A percentile compares a stretch with the other conserved stretches of the same genome.
phyloP scores from a whole-genome alignment of 2,888 invertebrate species.

The Schizaphis graminum region DNA sequence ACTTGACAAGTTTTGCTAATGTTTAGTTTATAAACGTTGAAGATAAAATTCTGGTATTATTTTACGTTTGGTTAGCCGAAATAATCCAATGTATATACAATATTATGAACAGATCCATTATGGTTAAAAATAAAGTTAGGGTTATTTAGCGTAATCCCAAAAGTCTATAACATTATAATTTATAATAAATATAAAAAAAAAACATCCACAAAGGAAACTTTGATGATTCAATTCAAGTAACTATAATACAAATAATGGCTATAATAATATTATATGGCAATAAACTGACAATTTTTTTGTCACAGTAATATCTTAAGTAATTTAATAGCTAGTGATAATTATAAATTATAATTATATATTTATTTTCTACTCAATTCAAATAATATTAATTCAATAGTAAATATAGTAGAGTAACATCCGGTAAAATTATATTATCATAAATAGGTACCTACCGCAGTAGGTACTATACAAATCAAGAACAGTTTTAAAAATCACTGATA shows the following conservation, averaged over 20 bases:
- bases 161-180: conserved; percentile 37
- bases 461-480: background rate
- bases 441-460: background rate
- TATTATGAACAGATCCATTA: background rate
- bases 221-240: background rate
- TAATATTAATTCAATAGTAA: background rate
- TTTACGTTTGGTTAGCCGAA: background rate
- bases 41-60: background rate
- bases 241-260: background rate
- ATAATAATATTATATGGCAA: background rate
- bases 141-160: conserved; percentile 30
- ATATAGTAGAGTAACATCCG: background rate
- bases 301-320: background rate
- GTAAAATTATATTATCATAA: background rate
- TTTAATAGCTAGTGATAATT: background rate
- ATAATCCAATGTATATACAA: conserved; percentile 18
- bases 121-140: conserved; percentile 3
- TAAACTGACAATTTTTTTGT: background rate
- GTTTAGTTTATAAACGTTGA: background rate
- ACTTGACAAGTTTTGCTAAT: background rate
- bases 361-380: background rate
- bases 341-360: background rate
- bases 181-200: background rate
- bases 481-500: background rate
- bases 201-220: background rate